Conservation (phyloP, 2,888 invertebrate species). For the Drosophila acutilabella region DNA sequence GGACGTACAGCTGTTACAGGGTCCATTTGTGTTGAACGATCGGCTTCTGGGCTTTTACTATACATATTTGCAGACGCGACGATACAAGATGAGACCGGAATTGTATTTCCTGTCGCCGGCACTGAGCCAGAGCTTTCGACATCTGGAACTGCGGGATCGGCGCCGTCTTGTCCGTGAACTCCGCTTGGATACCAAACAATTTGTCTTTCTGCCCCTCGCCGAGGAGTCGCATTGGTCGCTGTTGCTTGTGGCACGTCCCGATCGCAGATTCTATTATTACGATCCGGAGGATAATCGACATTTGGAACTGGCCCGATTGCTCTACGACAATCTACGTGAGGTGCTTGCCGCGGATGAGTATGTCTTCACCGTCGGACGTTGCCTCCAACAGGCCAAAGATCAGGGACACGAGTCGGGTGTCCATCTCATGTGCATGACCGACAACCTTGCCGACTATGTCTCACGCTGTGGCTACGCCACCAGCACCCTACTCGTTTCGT, state of each 20-base stretch:
- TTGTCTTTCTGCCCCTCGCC: constrained; percentile 48
- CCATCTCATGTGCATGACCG: constrained; percentile 60
- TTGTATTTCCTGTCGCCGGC: constrained; percentile 46
- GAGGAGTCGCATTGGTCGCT: constrained; percentile 51
- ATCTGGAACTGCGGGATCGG: constrained; percentile 8
- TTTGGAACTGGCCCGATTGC: constrained; percentile 23
- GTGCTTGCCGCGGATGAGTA: constrained; percentile 33
- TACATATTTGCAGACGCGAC: constrained; percentile 43
- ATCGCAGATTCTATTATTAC: constrained; percentile 45
- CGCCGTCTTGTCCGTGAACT: constrained; percentile 12
- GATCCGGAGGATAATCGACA: constrained; percentile 53
- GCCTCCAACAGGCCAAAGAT: constrained; percentile 39
- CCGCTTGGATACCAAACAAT: constrained; percentile 32
- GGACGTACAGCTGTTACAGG: constrained; percentile 53
- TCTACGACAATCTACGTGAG: constrained; percentile 18
- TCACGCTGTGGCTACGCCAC: constrained; percentile 58
- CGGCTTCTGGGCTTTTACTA: constrained; percentile 52
- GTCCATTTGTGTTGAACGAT: constrained; percentile 43
- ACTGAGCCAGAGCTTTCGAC: constrained; percentile 12
- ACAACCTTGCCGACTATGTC: constrained; percentile 55
- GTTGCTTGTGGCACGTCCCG: constrained; percentile 55
- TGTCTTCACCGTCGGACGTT: constrained; percentile 38
- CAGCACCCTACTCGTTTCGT: constrained; percentile 53
- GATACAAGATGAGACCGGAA: constrained; percentile 36
- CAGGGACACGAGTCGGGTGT: constrained; percentile 45